Percentiles rank a stretch among this genome's conserved stretches.
Conservation (phyloP, 1,140 invertebrate genomes). For the Lucilia cuprina region DNA sequence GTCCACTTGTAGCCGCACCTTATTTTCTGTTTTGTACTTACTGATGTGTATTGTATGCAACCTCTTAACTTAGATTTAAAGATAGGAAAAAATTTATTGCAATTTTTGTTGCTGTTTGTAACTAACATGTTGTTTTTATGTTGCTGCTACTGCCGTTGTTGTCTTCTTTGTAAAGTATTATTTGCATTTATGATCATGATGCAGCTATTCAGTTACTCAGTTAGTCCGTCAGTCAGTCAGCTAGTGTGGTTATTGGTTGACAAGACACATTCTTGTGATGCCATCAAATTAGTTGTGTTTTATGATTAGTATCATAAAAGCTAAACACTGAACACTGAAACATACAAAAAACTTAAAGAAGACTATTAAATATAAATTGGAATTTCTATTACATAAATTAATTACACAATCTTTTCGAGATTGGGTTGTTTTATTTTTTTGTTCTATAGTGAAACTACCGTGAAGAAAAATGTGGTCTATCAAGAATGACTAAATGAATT, state of each 20-base stretch:
- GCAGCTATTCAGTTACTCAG: neutral
- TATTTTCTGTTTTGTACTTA: neutral
- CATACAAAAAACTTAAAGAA: neutral
- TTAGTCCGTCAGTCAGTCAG: neutral
- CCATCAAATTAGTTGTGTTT: slow-evolving; percentile 14
- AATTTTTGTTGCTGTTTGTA: neutral
- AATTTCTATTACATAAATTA: slow-evolving; percentile 6
- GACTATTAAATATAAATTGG: slow-evolving; percentile 4
- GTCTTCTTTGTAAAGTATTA: neutral
- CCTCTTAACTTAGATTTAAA: slow-evolving; percentile 17
- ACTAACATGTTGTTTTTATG: neutral
- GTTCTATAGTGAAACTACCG: neutral
- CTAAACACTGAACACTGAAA: neutral
- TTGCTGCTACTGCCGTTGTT: neutral
- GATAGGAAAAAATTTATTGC: slow-evolving; percentile 13
- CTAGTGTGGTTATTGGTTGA: neutral
- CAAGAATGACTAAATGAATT: neutral
- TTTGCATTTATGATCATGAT: slow-evolving; percentile 17
- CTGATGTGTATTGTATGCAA: neutral
- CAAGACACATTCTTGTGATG: slow-evolving; percentile 10
- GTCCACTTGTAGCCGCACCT: slow-evolving; percentile 16
- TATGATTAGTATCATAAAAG: slow-evolving; percentile 12
- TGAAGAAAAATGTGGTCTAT: neutral
- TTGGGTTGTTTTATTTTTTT: neutral
- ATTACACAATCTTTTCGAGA: neutral